These are phyloP conservation scores for Sminthopsis crassicaudata DNA, from an alignment of 2,113 vertebrate species.

Conservation along the genomic window DNA sequence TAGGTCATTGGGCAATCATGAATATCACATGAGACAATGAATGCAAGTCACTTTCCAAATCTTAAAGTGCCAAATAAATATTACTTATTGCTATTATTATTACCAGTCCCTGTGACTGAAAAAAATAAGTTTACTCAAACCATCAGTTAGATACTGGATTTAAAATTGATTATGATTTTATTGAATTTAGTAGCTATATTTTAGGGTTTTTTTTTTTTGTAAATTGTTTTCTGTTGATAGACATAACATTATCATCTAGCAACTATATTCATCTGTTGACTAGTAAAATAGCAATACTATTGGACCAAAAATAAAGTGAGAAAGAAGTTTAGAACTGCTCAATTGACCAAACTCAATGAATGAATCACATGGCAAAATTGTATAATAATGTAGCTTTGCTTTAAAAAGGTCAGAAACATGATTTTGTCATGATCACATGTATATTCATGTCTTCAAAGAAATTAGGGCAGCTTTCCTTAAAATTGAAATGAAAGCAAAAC, in stretches of 20 bases:
- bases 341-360: neutral
- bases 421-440: neutral
- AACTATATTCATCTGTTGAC: neutral
- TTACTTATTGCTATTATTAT: neutral
- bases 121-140: neutral
- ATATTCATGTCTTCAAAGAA: neutral
- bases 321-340: neutral
- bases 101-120: neutral
- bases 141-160: neutral
- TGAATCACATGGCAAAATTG: neutral
- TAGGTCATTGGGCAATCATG: neutral
- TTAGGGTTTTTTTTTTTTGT: neutral
- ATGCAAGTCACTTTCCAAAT: neutral
- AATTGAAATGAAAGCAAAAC: no score
- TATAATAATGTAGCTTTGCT: neutral
- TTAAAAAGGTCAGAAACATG: neutral
- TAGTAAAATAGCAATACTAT: neutral
- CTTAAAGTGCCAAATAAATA: neutral
- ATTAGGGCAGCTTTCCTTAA: neutral
- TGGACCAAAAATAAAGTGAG: constrained; percentile 17
- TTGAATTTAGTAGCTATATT: neutral
- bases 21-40: neutral
- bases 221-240: neutral
- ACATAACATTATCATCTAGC: neutral
- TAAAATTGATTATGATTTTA: neutral